Evolutionary conservation across 2,797 vertebrate genomes (phyloP).

Genomic region (Myotis daubentonii): DNA sequence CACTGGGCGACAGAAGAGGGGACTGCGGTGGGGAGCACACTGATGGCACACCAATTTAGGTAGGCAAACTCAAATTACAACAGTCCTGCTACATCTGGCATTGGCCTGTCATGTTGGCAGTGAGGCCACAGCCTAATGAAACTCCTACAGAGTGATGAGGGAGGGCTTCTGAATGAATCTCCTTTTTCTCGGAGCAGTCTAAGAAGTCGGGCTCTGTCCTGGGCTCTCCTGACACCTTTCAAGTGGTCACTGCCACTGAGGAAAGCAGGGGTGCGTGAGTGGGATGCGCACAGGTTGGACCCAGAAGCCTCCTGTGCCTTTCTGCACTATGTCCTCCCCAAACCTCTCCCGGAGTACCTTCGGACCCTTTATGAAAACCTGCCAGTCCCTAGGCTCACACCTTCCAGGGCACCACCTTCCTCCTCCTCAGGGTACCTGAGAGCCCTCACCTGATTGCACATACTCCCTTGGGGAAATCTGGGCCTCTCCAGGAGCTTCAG

Average conservation of each 20-base stretch:
- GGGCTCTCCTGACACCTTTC: background rate
- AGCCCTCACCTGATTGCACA: background rate
- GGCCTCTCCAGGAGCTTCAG: background rate
- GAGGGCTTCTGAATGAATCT: background rate
- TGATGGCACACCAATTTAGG: background rate
- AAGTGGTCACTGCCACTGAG: background rate
- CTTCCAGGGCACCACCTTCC: background rate
- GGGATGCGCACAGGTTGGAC: background rate
- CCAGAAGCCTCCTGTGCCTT: background rate
- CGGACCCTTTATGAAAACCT: background rate
- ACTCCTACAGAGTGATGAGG: background rate
- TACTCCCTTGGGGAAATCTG: background rate
- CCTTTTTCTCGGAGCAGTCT: background rate
- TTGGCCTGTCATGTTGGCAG: background rate
- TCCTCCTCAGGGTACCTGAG: background rate
- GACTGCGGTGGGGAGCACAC: background rate
- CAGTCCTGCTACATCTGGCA: background rate
- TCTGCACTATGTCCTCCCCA: background rate
- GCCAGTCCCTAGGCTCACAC: background rate
- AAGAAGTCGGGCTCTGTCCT: background rate
- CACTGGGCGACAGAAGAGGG: background rate
- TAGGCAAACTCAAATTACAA: background rate
- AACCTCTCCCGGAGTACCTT: background rate
- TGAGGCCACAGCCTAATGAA: background rate
- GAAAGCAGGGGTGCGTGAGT: background rate